A percentile compares a stretch with the other conserved stretches of the same genome.
These are phyloP conservation scores for Podocnemis expansa DNA, from an alignment of 2,113 vertebrate genomes.

Conservation along the genomic window DNA sequence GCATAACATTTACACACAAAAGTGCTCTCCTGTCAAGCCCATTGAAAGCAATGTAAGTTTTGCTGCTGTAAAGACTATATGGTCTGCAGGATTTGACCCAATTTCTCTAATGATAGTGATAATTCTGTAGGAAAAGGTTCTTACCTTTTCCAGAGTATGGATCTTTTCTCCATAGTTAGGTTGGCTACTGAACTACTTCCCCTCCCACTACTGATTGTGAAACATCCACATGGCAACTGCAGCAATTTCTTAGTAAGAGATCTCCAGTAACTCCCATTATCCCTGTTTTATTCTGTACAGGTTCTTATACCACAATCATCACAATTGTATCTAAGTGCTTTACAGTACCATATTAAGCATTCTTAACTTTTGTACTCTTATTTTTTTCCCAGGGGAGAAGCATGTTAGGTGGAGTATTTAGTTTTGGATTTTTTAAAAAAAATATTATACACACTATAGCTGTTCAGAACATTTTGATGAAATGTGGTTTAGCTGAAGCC, in stretches of 20 bases:
- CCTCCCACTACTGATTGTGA: not conserved
- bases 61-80: not conserved
- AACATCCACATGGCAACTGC: not conserved
- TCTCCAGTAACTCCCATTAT: not conserved
- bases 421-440: not conserved
- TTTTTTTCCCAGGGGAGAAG: not conserved
- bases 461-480: not conserved
- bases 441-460: not conserved
- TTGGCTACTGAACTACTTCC: not conserved
- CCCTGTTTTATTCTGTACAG: not conserved
- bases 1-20: fast-evolving
- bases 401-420: not conserved
- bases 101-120: not conserved
- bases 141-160: not conserved
- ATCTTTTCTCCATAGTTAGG: not conserved
- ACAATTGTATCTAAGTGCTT: too few relatives aligned
- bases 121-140: not conserved
- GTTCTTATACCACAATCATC: not conserved
- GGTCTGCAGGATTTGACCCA: not conserved
- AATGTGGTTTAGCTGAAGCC: not conserved
- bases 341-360: not conserved
- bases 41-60: not conserved
- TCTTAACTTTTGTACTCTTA: not conserved
- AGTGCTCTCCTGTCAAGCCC: not conserved
- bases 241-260: not conserved